Conservation (phyloP, 2,888 invertebrate species). For the Phrixothrix hirtus region DNA sequence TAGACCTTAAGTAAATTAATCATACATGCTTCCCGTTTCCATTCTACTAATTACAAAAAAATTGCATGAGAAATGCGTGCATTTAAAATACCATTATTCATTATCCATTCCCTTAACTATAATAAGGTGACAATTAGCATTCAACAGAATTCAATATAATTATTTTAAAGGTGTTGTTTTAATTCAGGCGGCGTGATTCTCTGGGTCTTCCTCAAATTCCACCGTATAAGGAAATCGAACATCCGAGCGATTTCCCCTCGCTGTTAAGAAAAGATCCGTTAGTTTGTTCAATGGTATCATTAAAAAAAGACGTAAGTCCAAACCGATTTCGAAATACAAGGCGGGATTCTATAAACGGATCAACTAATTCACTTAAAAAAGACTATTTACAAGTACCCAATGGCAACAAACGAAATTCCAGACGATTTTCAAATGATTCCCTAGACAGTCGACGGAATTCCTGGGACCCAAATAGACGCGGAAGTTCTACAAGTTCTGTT, state of each 20-base stretch:
- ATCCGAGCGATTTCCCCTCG: conserved; percentile 73
- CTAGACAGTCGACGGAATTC: conserved; percentile 69
- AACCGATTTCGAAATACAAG: conserved; percentile 33
- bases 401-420: conserved; percentile 59
- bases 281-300: conserved; percentile 46
- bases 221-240: conserved; percentile 63
- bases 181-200: conserved; percentile 64
- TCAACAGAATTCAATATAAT: no score
- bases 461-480: conserved; percentile 70
- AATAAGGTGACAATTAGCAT: no score
- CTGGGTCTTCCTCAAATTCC: conserved; percentile 64
- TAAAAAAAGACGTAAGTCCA: conserved; percentile 42
- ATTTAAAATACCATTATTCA: no score
- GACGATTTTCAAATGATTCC: conserved; percentile 70
- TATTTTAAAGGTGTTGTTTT: no score
- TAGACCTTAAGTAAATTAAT: no score
- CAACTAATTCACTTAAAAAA: conserved; percentile 49
- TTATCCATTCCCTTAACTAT: no score
- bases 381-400: conserved; percentile 57
- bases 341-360: conserved; percentile 49
- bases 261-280: conserved; percentile 63
- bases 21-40: no score
- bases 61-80: conserved; percentile 4
- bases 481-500: conserved; percentile 64
- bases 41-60: not conserved